Conservation (phyloP, 2,888 invertebrate species). For the Malacosoma neustria region DNA sequence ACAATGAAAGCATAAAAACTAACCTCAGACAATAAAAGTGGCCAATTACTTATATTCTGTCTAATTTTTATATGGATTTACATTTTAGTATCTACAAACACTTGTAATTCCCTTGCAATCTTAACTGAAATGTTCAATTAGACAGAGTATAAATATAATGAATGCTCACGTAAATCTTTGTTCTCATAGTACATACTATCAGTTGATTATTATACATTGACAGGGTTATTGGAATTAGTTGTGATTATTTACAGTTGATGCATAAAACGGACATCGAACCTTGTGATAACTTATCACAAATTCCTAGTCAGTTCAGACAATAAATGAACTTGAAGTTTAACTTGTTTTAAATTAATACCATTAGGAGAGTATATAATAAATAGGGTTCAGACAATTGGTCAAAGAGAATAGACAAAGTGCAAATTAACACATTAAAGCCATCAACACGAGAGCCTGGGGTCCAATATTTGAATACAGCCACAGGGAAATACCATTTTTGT, state of each 20-base stretch:
- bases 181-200: conserved; percentile 37
- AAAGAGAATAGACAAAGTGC: too few species aligned
- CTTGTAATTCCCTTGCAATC: conserved; percentile 24
- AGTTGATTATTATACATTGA: conserved; percentile 58
- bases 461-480: too few species aligned
- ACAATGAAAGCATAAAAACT: conserved; percentile 49
- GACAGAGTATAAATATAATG: conserved; percentile 15
- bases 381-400: too few species aligned
- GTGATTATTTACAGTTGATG: conserved; percentile 34
- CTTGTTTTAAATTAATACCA: too few species aligned
- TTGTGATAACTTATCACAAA: conserved; percentile 15
- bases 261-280: conserved; percentile 19
- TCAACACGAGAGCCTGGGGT: too few species aligned
- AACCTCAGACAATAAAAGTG: conserved; percentile 40
- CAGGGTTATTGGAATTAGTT: conserved; percentile 27
- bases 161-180: conserved; percentile 28
- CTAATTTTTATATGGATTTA: too few species aligned
- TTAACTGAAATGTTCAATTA: too few species aligned
- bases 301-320: too few species aligned
- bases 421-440: too few species aligned
- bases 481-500: too few species aligned
- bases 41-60: conserved; percentile 33
- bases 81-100: conserved; percentile 38
- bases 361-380: too few species aligned
- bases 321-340: too few species aligned